phyloP scores from a whole-genome alignment of 2,888 invertebrate genomes.

The Pemphredon lugubris region DNA sequence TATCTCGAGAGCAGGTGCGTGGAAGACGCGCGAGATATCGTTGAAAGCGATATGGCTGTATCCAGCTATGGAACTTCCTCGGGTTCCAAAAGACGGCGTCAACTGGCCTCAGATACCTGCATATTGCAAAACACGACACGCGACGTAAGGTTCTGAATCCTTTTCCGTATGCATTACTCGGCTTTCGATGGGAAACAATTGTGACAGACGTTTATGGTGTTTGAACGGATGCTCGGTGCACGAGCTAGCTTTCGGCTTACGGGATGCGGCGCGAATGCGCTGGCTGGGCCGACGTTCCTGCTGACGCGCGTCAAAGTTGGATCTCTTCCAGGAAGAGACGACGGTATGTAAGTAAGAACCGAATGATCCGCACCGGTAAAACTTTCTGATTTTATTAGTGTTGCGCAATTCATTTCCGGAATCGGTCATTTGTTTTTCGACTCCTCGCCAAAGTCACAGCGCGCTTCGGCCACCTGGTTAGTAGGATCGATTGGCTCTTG shows the following conservation, averaged over 20 bases:
- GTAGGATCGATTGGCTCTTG: no score
- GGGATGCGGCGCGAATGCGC: slow-evolving; percentile 12
- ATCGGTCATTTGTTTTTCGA: no score
- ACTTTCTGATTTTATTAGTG: no score
- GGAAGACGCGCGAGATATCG: slow-evolving; percentile 46
- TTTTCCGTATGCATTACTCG: slow-evolving; percentile 32
- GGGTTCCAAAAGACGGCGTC: slow-evolving; percentile 30
- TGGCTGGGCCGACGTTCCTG: slow-evolving; percentile 10
- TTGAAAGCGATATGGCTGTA: slow-evolving; percentile 61
- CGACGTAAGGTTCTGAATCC: slow-evolving; percentile 35
- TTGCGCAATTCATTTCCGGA: no score
- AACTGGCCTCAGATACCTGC: slow-evolving; percentile 6
- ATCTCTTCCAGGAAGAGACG: slow-evolving; percentile 5
- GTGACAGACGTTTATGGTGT: slow-evolving; percentile 53
- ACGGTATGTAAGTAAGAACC: no score
- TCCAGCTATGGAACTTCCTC: slow-evolving; percentile 38
- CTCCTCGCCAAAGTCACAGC: no score
- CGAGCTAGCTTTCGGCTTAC: slow-evolving; percentile 15
- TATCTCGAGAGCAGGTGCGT: slow-evolving; percentile 52
- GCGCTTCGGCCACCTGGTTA: no score
- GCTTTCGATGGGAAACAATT: slow-evolving; percentile 40
- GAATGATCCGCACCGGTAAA: no score
- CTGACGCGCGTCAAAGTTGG: slow-evolving; percentile 25
- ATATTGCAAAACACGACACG: slow-evolving; percentile 35
- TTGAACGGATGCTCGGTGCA: slow-evolving; percentile 35